Evolutionary conservation across 2,888 invertebrate species (phyloP).

Genomic region (Brachypalpus laphriformis): DNA sequence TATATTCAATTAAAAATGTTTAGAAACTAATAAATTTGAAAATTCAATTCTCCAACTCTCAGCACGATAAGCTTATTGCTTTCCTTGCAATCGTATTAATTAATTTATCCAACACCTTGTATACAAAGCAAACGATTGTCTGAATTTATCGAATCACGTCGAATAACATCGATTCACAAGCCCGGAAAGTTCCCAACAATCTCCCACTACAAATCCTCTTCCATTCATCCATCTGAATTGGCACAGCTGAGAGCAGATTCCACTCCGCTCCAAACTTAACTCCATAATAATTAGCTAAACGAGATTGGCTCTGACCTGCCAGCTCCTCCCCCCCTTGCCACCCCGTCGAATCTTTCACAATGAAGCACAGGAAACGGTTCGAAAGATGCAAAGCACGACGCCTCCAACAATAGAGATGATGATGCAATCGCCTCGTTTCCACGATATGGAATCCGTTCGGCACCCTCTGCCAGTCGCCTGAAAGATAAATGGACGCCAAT

Average conservation of each 20-base stretch:
- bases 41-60: not conserved
- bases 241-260: conserved; percentile 41
- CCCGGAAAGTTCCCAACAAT: conserved; percentile 19
- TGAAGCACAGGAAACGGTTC: not conserved
- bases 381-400: not conserved
- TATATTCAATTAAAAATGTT: too few species aligned
- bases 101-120: not conserved
- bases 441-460: not conserved
- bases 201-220: conserved; percentile 24
- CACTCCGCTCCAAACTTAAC: conserved; percentile 47
- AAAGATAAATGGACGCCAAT: conserved; percentile 61
- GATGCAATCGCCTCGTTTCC: conserved; percentile 48
- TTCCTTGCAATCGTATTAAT: not conserved
- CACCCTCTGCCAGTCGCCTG: not conserved
- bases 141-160: not conserved
- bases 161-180: not conserved
- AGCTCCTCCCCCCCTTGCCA: not conserved
- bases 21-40: too few species aligned
- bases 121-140: not conserved
- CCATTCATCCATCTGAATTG: conserved; percentile 39
- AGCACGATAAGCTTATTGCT: not conserved
- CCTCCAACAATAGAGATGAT: conserved; percentile 42
- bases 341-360: not conserved
- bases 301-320: conserved; percentile 23
- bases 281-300: conserved; percentile 55